Conservation (phyloP, 2,113 vertebrate genomes). For the Microtus pennsylvanicus region DNA sequence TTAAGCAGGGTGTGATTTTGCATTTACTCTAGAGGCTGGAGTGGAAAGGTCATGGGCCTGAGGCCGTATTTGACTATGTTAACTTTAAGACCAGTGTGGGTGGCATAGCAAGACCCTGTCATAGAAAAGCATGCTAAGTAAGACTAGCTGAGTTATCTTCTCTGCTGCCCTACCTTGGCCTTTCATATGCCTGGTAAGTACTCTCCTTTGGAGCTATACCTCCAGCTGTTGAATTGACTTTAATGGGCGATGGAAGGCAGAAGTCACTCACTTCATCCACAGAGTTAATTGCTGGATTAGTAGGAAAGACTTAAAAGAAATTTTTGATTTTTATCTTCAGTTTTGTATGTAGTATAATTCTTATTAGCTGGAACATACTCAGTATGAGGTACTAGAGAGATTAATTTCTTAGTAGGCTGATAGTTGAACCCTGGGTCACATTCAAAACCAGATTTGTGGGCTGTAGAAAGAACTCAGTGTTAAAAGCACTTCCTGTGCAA, state of each 20-base stretch:
- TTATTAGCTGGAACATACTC: background rate
- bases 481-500: background rate
- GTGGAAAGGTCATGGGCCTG: background rate
- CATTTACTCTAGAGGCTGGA: background rate
- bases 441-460: slow-evolving; percentile 23
- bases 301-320: slow-evolving; percentile 18
- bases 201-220: background rate
- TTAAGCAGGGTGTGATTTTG: background rate
- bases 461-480: background rate
- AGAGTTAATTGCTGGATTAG: slow-evolving; percentile 28
- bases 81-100: background rate
- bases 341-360: background rate
- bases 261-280: slow-evolving; percentile 32
- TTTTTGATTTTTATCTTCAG: slow-evolving; percentile 1
- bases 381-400: background rate
- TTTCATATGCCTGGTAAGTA: background rate
- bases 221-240: background rate
- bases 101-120: background rate
- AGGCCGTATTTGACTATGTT: background rate
- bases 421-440: slow-evolving; percentile 43
- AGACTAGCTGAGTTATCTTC: background rate
- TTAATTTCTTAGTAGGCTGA: background rate
- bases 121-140: background rate
- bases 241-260: slow-evolving; percentile 22
- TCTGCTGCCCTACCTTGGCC: background rate